A percentile compares a stretch with the other conserved stretches of the same genome.
phyloP scores from a whole-genome alignment of 2,888 invertebrate genomes.

The Gerris lacustris region DNA sequence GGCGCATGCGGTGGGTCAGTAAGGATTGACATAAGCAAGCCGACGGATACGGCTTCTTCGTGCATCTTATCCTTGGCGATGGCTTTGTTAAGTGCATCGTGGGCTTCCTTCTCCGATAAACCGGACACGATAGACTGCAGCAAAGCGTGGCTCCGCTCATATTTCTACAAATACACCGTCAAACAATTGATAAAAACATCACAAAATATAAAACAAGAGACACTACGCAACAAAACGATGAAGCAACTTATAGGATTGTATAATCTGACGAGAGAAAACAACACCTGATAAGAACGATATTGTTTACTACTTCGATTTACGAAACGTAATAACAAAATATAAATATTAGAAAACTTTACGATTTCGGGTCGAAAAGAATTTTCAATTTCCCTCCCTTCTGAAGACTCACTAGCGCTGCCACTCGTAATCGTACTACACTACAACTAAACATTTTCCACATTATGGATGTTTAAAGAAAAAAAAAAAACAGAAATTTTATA shows the following conservation, averaged over 20 bases:
- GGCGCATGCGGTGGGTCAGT: slow-evolving; percentile 71
- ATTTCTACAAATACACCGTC: slow-evolving; percentile 56
- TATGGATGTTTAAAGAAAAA: neutral
- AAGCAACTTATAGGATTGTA: no score
- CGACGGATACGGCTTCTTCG: slow-evolving; percentile 79
- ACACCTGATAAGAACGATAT: no score
- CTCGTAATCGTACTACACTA: neutral
- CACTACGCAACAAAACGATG: neutral
- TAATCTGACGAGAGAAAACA: no score
- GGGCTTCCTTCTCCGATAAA: slow-evolving; percentile 84
- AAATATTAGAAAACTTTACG: no score
- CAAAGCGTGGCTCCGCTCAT: slow-evolving; percentile 68
- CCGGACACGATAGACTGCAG: slow-evolving; percentile 67
- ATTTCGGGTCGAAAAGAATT: neutral
- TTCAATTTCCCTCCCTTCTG: neutral
- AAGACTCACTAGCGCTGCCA: slow-evolving; percentile 18
- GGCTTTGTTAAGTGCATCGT: slow-evolving; percentile 79
- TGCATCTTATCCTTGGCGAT: slow-evolving; percentile 78
- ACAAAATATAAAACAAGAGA: slow-evolving; percentile 13
- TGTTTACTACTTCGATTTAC: no score
- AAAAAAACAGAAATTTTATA: neutral
- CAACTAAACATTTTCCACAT: neutral
- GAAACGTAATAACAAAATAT: no score
- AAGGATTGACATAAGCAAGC: slow-evolving; percentile 76
- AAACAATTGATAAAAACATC: slow-evolving; percentile 14